Evolutionary conservation across 2,888 invertebrate species (phyloP), one percentile per base, ranked within the genome.

Genomic region (Clivina fossor): DNA sequence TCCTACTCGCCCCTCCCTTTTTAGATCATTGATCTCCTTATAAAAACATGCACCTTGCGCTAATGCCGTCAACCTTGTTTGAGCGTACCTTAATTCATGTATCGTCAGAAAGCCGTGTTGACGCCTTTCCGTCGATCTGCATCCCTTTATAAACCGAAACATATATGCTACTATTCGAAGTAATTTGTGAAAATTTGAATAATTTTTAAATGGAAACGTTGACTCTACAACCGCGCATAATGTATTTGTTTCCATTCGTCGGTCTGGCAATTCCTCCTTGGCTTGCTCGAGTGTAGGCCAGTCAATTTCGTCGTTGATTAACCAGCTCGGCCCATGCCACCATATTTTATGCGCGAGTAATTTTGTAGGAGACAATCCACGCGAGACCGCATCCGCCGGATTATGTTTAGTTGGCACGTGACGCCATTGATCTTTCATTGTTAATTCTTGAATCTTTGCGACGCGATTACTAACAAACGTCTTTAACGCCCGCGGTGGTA

Each of bases 381-480:
- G n/a, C n/a, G n/a, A n/a, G n/a, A n/a, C n/a, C n/a, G n/a, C n/a
- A 53, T 62, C 61, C 16, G 60, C 59, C 8, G 60, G 61, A 44
- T 62, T 62, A 1, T 56, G 44, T 16, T 58, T 53, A n/a, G 56
- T 59, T 4, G 61, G 58, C 1, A 63, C 58, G 30, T 62, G 61
- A 13, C 54, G 15, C 60, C 60, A 62, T 7, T 16, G 8, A 40
- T 37, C 38, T 15, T 43, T n/a, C 3, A 15, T 18, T n/a, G 58
- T 57, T 1, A 59, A 11, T 3, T 18, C 15, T 43, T 62, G 61
- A 18, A 62, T 57, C 32, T 62, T 60, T 3, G 61, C 33, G 7
- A 63, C 56, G 3, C 63, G 54, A 33, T 58, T 59, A 28, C 50
- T 38, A 5, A 61, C 58, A 50, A 62, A 62, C 8, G 43, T 54